These are phyloP conservation scores for Priocnemis perturbator DNA, from an alignment of 2,888 invertebrate species.

Conservation along the genomic window DNA sequence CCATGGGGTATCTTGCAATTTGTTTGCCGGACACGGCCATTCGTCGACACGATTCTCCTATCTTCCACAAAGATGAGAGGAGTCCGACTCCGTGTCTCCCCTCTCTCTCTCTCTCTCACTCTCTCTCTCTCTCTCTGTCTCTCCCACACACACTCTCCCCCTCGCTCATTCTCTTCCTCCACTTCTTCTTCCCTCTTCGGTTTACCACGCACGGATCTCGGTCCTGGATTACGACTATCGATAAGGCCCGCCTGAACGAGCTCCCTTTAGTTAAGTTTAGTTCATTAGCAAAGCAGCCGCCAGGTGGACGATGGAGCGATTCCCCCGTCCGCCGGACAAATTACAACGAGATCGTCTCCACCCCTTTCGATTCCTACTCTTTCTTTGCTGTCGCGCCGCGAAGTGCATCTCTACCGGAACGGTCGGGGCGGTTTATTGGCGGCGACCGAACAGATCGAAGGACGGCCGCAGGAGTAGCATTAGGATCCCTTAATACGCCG, in stretches of 20 bases:
- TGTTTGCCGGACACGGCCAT: slow-evolving; percentile 74
- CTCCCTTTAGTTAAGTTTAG: slow-evolving; percentile 65
- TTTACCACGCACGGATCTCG: slow-evolving; percentile 28
- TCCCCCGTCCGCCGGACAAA: slow-evolving; percentile 61
- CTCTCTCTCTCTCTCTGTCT: no score
- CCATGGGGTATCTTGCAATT: slow-evolving; percentile 72
- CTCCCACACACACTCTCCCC: slow-evolving; percentile 29
- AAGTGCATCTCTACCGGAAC: neutral
- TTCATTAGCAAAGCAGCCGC: slow-evolving; percentile 68
- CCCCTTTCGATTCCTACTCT: slow-evolving; percentile 32
- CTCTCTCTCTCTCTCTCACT: slow-evolving; percentile 24
- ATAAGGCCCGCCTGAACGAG: slow-evolving; percentile 65
- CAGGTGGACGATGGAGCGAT: slow-evolving; percentile 66
- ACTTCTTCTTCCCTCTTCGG: neutral
- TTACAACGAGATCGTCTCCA: slow-evolving; percentile 60
- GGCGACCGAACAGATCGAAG: neutral
- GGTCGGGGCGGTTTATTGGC: neutral
- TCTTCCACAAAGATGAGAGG: slow-evolving; percentile 68
- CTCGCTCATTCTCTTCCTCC: neutral
- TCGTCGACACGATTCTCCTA: slow-evolving; percentile 73
- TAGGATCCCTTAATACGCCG: no score
- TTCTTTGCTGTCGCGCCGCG: slow-evolving; percentile 20
- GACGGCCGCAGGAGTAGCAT: no score
- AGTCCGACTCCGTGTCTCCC: slow-evolving; percentile 50
- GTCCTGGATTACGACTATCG: slow-evolving; percentile 63